Base-by-base conservation (phyloP, 2,888 invertebrate species). In the Leptothorax acervorum region DNA sequence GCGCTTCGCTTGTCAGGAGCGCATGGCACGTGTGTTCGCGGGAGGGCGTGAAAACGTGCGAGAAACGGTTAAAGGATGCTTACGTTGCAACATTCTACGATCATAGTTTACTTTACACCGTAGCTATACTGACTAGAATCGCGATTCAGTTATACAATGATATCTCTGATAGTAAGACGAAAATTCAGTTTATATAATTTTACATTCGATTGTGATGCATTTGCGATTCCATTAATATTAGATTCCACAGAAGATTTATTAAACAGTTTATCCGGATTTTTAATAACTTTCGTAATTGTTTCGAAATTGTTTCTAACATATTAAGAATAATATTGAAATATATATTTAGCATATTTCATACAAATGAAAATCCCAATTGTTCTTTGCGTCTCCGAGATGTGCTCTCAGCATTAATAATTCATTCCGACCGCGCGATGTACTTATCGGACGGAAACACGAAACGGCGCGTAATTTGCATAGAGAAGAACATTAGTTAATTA, bases 401-500 rank as follows among this genome's bases (percentile, higher is more conserved):
- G 18, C 39, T 60, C 35, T 9, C 62, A 18, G 18, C 11, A 73
- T 75, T 86, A 85, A 86, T 87, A 87, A 88, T 73, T 60, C 18
- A 74, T 81, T 45, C 23, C 65, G n/a, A 42, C 11, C 35, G 57
- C 74, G 65, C 85, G 87, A 86, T 86, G 86, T 81, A 35, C 5
- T 35, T 35, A 90, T 90, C 85, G 86, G 87, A 87, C 83, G 84
- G 83, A 66, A 75, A 85, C 88, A 84, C 89, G 88, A 81, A 89
- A 89, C 86, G 82, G 68, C 83, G 76, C 81, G 87, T 92, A 92
- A 94, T 94, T 94, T 93, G 92, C 94, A 93, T 92, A 92, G 91
- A 91, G 93, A 94, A 94, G 94, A 94, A 94, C 94, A 95, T 94
- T 94, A 94, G 94, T 95, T 94, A 94, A 94, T 94, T 95, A 94